Conservation (phyloP, 1,140 invertebrate species). For the Cyphomyrmex costatus region DNA sequence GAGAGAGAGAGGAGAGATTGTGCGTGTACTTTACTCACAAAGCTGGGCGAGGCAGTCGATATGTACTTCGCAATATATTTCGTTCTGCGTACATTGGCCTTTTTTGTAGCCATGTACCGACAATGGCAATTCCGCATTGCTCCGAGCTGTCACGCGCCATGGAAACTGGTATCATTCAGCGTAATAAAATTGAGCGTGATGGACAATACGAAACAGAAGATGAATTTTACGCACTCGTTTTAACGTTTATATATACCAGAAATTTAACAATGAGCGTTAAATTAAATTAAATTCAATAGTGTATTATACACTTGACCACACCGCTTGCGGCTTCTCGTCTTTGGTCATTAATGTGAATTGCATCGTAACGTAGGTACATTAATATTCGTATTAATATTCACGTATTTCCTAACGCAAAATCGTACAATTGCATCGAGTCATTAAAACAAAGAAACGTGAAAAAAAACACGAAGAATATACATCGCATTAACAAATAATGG, state of each 20-base stretch:
- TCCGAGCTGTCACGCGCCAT: slow-evolving; percentile 22
- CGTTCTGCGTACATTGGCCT: not conserved
- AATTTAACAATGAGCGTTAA: slow-evolving; percentile 9
- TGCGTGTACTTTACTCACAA: slow-evolving; percentile 41
- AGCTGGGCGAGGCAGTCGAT: slow-evolving; percentile 9
- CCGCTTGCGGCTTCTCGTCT: not conserved
- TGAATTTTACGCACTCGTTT: not conserved
- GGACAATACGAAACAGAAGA: slow-evolving; percentile 10
- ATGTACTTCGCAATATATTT: slow-evolving; percentile 40
- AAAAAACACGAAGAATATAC: not conserved
- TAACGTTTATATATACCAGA: not conserved
- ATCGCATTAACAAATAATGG: not conserved
- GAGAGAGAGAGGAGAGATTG: not conserved
- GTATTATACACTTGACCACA: slow-evolving; percentile 5
- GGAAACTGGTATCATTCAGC: slow-evolving; percentile 33
- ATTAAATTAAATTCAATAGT: slow-evolving; percentile 33
- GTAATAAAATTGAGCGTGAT: slow-evolving; percentile 36
- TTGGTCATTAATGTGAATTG: slow-evolving; percentile 3
- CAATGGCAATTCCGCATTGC: slow-evolving; percentile 19
- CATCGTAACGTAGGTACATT: not conserved
- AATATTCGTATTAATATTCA: slow-evolving; percentile 25
- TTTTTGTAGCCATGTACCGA: not conserved
- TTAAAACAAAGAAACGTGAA: not conserved
- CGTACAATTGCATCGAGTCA: not conserved
- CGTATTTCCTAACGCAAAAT: not conserved